Conservation (phyloP, 92 coral and sea anemone species). For the Metridium senile region DNA sequence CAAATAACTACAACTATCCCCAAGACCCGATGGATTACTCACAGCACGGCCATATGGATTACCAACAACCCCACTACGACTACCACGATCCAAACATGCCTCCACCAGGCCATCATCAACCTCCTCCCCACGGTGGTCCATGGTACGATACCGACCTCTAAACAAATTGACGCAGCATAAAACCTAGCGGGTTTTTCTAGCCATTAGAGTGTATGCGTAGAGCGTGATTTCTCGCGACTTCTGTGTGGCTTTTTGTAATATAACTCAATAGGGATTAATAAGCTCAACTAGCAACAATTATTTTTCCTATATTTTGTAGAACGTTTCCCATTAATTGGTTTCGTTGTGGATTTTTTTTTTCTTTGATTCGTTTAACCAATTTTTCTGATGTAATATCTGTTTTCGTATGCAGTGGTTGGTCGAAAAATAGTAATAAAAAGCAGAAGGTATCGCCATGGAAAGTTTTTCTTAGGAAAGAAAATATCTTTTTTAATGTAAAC, state of each 20-base stretch:
- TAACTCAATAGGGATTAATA: not conserved
- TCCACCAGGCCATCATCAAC: slow-evolving; percentile 76
- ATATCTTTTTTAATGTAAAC: not conserved
- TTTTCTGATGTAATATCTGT: too few species aligned
- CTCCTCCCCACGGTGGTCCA: slow-evolving; percentile 75
- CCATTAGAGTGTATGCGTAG: slow-evolving; percentile 7
- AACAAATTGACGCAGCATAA: slow-evolving; percentile 13
- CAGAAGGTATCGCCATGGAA: not conserved
- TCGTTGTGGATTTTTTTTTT: not conserved
- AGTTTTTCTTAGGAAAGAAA: too few species aligned
- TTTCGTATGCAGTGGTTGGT: too few species aligned
- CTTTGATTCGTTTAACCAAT: not conserved
- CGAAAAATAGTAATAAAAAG: not conserved
- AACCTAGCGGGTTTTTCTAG: not conserved
- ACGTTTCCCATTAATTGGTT: not conserved
- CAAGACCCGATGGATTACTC: slow-evolving; percentile 59
- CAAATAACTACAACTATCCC: slow-evolving; percentile 51
- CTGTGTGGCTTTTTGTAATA: slow-evolving; percentile 14
- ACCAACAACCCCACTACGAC: slow-evolving; percentile 72
- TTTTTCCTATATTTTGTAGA: not conserved
- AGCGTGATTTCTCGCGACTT: not conserved
- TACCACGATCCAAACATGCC: slow-evolving; percentile 72
- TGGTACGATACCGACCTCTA: slow-evolving; percentile 90
- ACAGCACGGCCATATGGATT: slow-evolving; percentile 70
- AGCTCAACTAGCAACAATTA: slow-evolving; percentile 1